Evolutionary conservation across 2,113 vertebrate species (phyloP), one percentile per base, ranked within the genome.

Genomic region (Scatophagus argus): DNA sequence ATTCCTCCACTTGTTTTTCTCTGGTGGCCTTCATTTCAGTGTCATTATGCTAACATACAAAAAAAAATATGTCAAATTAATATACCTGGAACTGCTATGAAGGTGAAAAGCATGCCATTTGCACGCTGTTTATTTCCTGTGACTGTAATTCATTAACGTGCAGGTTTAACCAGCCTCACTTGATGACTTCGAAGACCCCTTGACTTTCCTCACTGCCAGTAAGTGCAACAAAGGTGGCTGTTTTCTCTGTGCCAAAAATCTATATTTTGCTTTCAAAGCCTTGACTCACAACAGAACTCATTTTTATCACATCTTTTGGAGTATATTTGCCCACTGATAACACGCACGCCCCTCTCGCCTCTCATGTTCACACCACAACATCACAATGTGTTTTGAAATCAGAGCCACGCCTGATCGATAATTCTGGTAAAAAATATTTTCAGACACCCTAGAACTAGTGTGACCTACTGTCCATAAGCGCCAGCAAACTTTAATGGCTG

Each of bases 111-210:
- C 21, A 25, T 43, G 19, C 27, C 49, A 44, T 32, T 62, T 21
- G 8, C 25, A 52, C 9, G 25, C 70, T 34, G 23, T 32, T 73
- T 10, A 31, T 73, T 62, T 61, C 11, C 56, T 11, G 25, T 4
- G 58, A 36, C 72, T 74, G 46, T 55, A 60, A 55, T 44, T 74
- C 38, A 74, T 74, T 43, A 54, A 43, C 25, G 52, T 31, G 10
- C 19, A 32, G 14, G 43, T 52, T 52, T 43, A 36, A 1, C 6
- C 46, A 27, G 61, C 32, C 32, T 63, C 59, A 41, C 36, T 74
- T 32, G 36, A 43, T 63, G 59, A 54, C 47, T 43, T 52, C 36
- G 46, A 43, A 27, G 55, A 4, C 66, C 67, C 64, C 59, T 79
- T 72, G 43, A 58, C 65, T 58, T 58, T 32, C 31, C 51, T 41